These are phyloP conservation scores for Gnathonemus longibarbis DNA, from an alignment of 2,113 vertebrate genomes.

Conservation along the genomic window DNA sequence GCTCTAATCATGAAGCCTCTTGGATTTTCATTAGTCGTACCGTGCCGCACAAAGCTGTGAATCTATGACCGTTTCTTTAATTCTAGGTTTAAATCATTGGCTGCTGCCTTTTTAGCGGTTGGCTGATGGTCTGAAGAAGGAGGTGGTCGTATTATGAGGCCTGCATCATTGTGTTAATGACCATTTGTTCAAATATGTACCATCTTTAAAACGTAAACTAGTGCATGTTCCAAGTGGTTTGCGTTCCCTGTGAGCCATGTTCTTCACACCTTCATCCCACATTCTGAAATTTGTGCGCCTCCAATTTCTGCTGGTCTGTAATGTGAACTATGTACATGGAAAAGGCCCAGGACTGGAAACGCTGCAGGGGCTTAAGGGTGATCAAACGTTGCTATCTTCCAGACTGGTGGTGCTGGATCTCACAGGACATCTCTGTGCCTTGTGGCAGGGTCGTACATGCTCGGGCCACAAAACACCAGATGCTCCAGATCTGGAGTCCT, in stretches of 20 bases:
- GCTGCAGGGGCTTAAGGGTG: background rate
- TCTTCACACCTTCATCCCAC: background rate
- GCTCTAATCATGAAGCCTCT: background rate
- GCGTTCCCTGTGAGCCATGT: background rate
- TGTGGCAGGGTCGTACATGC: background rate
- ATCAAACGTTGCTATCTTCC: background rate
- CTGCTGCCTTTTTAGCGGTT: background rate
- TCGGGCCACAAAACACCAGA: background rate
- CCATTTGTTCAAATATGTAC: too few relatives aligned
- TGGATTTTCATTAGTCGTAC: background rate
- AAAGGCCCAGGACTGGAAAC: background rate
- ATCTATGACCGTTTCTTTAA: background rate
- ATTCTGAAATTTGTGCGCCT: background rate
- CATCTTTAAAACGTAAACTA: background rate
- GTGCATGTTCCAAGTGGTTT: background rate
- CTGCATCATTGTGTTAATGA: background rate
- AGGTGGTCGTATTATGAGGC: background rate
- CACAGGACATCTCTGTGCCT: background rate
- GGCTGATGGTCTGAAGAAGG: background rate
- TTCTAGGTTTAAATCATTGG: background rate
- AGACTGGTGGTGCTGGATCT: background rate
- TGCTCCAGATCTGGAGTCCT: background rate
- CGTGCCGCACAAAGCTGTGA: background rate
- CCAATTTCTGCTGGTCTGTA: background rate
- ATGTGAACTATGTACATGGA: background rate